phyloP scores from a whole-genome alignment of 2,113 vertebrate species.

The Syngnathus floridae region DNA sequence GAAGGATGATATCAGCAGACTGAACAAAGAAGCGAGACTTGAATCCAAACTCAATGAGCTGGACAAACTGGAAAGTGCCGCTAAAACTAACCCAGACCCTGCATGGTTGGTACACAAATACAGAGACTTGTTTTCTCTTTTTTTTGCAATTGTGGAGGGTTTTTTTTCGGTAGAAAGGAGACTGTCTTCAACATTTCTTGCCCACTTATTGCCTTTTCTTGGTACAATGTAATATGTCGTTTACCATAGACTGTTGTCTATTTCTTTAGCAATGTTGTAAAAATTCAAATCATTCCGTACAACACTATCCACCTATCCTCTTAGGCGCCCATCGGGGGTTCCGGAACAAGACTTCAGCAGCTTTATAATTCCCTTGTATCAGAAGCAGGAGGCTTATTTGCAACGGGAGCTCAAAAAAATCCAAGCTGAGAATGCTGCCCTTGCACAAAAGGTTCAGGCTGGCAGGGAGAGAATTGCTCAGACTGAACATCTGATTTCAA shows the following conservation, averaged over 20 bases:
- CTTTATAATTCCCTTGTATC: slow-evolving; percentile 66
- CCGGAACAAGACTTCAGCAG: slow-evolving; percentile 72
- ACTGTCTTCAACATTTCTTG: neutral
- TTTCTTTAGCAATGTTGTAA: neutral
- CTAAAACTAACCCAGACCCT: slow-evolving; percentile 47
- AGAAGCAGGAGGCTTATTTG: slow-evolving; percentile 66
- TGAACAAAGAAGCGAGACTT: slow-evolving; percentile 68
- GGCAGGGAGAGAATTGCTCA: slow-evolving; percentile 60
- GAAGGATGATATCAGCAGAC: slow-evolving; percentile 65
- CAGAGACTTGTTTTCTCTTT: neutral
- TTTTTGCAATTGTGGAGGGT: neutral
- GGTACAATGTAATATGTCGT: neutral
- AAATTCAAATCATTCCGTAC: neutral
- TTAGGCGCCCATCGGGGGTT: slow-evolving; percentile 69
- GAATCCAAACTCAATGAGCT: slow-evolving; percentile 66
- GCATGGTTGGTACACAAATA: slow-evolving; percentile 58
- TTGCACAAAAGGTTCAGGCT: slow-evolving; percentile 58
- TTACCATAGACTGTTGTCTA: neutral
- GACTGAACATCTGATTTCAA: slow-evolving; percentile 57
- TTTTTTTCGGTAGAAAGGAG: neutral
- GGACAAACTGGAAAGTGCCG: slow-evolving; percentile 62
- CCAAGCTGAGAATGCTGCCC: slow-evolving; percentile 59
- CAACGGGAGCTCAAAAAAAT: slow-evolving; percentile 63
- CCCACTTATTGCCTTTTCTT: neutral
- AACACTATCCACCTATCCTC: neutral